phyloP scores from a whole-genome alignment of 2,888 invertebrate species.

The Cactoblastis cactorum region DNA sequence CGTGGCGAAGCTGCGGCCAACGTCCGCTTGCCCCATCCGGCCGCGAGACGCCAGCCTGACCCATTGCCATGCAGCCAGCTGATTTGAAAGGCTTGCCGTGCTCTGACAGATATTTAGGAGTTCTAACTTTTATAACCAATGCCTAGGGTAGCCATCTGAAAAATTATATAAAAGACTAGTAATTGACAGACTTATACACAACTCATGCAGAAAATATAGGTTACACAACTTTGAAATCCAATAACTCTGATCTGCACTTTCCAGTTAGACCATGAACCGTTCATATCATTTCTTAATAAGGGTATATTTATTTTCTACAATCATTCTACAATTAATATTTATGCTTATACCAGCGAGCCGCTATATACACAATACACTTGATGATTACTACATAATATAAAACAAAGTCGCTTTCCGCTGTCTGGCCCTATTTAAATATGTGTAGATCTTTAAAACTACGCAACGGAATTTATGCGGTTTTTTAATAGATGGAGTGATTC shows the following conservation, averaged over 20 bases:
- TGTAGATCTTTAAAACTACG: no score
- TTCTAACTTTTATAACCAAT: slow-evolving; percentile 3
- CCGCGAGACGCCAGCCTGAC: slow-evolving; percentile 40
- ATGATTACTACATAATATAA: no score
- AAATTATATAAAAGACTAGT: not conserved
- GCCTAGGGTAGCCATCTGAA: not conserved
- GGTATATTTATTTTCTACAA: no score
- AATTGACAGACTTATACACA: not conserved
- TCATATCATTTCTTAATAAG: no score
- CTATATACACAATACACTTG: no score
- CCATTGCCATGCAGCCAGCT: slow-evolving; percentile 10
- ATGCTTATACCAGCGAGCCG: no score
- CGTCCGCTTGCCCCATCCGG: slow-evolving; percentile 74
- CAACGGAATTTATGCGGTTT: no score
- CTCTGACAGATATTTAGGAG: not conserved
- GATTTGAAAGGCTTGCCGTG: not conserved
- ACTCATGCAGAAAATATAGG: not conserved
- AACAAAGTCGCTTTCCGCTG: no score
- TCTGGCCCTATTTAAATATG: no score
- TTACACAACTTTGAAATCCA: not conserved
- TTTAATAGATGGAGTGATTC: no score
- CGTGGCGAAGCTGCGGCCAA: slow-evolving; percentile 64
- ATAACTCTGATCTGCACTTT: no score
- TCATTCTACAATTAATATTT: no score
- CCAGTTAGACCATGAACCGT: not conserved